phyloP scores from a whole-genome alignment of 2,888 invertebrate species.

The Andrena hattorfiana region DNA sequence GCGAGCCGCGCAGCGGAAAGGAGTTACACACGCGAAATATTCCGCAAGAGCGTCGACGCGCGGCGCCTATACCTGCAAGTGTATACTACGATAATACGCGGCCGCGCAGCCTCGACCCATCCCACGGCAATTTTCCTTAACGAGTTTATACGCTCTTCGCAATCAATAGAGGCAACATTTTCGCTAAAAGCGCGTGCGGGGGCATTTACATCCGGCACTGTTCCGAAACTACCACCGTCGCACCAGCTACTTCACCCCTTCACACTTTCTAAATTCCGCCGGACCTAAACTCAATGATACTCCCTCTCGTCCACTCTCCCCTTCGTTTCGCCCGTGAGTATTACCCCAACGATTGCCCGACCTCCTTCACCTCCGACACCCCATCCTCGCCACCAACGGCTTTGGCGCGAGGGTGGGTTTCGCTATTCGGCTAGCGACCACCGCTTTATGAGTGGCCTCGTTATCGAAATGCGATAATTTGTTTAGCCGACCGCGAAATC shows the following conservation, averaged over 20 bases:
- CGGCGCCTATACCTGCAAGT: neutral
- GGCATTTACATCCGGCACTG: conserved; percentile 33
- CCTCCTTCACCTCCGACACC: neutral
- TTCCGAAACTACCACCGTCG: conserved; percentile 10
- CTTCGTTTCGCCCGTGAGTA: neutral
- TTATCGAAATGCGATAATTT: conserved; percentile 80
- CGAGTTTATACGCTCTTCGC: conserved; percentile 52
- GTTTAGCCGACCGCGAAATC: conserved; percentile 74
- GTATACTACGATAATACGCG: conserved; percentile 15
- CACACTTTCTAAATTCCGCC: neutral
- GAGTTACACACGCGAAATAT: conserved; percentile 20
- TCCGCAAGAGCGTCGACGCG: conserved; percentile 24
- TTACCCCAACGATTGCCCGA: neutral
- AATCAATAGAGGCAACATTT: conserved; percentile 52
- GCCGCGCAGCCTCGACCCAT: conserved; percentile 5
- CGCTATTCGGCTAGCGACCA: conserved; percentile 9
- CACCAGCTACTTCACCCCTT: neutral
- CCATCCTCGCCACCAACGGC: neutral
- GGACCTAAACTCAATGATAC: conserved; percentile 7
- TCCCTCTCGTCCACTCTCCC: neutral
- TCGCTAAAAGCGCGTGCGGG: conserved; percentile 25
- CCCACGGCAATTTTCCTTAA: conserved; percentile 53
- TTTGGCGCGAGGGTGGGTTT: neutral
- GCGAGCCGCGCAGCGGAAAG: conserved; percentile 2
- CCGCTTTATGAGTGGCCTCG: conserved; percentile 71